Evolutionary conservation across 2,888 invertebrate species (phyloP).

Genomic region (Habrosyne pyritoides): DNA sequence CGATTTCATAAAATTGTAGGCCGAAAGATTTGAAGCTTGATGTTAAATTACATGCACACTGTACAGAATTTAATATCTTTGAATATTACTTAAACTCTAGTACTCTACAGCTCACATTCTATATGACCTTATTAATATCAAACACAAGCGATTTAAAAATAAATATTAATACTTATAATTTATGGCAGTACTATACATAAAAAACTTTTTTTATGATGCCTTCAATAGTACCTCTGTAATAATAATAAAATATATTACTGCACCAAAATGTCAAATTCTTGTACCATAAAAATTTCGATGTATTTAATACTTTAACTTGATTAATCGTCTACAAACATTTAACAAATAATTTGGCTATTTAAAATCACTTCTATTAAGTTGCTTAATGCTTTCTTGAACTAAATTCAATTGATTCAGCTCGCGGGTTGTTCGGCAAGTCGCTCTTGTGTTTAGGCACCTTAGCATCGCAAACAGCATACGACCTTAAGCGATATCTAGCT

Average conservation of each 20-base stretch:
- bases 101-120: slow-evolving; percentile 13
- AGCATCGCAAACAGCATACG: slow-evolving; percentile 16
- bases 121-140: slow-evolving; percentile 16
- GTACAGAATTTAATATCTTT: neutral
- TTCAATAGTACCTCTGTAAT: neutral
- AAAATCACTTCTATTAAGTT: neutral
- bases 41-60: neutral
- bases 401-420: neutral
- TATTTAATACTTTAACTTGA: neutral
- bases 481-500: slow-evolving; percentile 41
- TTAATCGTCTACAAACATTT: neutral
- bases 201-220: slow-evolving; percentile 22
- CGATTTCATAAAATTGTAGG: slow-evolving; percentile 15
- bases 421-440: neutral
- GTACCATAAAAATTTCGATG: neutral
- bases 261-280: slow-evolving; percentile 3
- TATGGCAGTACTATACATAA: slow-evolving; percentile 53
- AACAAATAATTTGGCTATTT: slow-evolving; percentile 1
- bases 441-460: slow-evolving; percentile 13
- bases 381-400: neutral
- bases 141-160: slow-evolving; percentile 49
- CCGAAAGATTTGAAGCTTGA: neutral
- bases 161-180: slow-evolving; percentile 44
- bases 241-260: neutral
- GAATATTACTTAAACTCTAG: slow-evolving; percentile 8